Evolutionary conservation across 1,140 invertebrate species (phyloP).

Genomic region (Drosophila rhopaloa): DNA sequence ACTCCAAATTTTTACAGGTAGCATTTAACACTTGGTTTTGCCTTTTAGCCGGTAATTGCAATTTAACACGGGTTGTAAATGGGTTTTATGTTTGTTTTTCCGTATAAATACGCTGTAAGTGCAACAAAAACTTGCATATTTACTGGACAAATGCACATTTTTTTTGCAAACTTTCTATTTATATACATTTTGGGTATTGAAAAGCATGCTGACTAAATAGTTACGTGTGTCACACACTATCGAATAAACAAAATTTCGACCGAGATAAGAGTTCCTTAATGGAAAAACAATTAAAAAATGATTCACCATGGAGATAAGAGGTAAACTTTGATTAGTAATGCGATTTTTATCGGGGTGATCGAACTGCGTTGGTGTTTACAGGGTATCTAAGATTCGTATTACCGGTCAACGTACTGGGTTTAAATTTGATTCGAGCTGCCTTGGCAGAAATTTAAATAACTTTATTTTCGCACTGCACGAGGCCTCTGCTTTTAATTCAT

Average conservation of each 20-base stretch:
- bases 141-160: constrained; percentile 13
- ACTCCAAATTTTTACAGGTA: constrained; percentile 4
- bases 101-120: constrained; percentile 4
- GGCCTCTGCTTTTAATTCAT: constrained; percentile 15
- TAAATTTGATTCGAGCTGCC: constrained; percentile 29
- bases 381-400: constrained; percentile 5
- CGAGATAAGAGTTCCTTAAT: constrained; percentile 12
- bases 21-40: constrained; percentile 19
- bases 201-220: constrained; percentile 26
- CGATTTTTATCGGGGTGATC: constrained; percentile 4
- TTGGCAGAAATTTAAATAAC: constrained; percentile 1
- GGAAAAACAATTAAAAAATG: constrained; percentile 18
- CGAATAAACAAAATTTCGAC: constrained; percentile 7
- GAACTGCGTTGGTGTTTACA: constrained; percentile 1
- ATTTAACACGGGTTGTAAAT: constrained; percentile 5
- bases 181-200: not conserved
- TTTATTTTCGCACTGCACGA: constrained; percentile 2
- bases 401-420: constrained; percentile 32
- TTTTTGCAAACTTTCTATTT: constrained; percentile 44
- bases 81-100: constrained; percentile 8
- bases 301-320: constrained; percentile 16
- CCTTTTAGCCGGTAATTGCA: constrained; percentile 25
- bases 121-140: constrained; percentile 6
- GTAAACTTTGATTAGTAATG: not conserved
- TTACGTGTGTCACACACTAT: constrained; percentile 37